Evolutionary conservation across 1,140 invertebrate species (phyloP).

Genomic region (Papilio polyxenes): DNA sequence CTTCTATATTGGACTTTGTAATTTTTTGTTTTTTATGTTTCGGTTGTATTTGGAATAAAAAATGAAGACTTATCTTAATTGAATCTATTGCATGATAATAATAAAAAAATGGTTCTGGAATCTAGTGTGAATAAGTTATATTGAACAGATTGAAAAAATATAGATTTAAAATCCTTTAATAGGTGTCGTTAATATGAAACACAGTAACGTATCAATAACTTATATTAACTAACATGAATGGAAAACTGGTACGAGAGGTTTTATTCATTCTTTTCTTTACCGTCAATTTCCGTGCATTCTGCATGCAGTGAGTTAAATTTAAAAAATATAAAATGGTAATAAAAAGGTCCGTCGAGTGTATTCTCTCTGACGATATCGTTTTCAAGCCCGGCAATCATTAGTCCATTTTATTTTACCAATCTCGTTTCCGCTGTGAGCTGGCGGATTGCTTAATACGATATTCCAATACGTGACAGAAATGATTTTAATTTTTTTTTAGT

Average conservation of each 20-base stretch:
- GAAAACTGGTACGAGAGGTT: background rate
- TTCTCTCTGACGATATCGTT: slow-evolving; percentile 35
- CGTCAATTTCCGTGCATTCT: background rate
- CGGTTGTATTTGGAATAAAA: background rate
- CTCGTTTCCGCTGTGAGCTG: slow-evolving; percentile 51
- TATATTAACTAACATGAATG: background rate
- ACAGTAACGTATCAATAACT: background rate
- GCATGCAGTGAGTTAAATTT: background rate
- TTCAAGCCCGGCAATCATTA: slow-evolving; percentile 56
- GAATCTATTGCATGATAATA: background rate
- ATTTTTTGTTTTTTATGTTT: background rate
- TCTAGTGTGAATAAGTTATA: background rate
- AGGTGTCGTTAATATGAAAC: background rate
- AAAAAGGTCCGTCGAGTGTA: slow-evolving; percentile 12
- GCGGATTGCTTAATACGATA: slow-evolving; percentile 68
- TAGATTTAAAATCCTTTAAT: background rate
- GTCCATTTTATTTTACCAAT: slow-evolving; percentile 65
- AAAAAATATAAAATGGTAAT: background rate
- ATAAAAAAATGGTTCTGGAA: background rate
- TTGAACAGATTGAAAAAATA: background rate
- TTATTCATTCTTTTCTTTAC: background rate
- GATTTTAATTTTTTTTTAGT: slow-evolving; percentile 10
- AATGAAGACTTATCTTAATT: background rate
- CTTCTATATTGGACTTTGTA: background rate
- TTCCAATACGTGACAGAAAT: slow-evolving; percentile 67